phyloP scores from a whole-genome alignment of 2,888 invertebrate genomes.

The Actias luna region DNA sequence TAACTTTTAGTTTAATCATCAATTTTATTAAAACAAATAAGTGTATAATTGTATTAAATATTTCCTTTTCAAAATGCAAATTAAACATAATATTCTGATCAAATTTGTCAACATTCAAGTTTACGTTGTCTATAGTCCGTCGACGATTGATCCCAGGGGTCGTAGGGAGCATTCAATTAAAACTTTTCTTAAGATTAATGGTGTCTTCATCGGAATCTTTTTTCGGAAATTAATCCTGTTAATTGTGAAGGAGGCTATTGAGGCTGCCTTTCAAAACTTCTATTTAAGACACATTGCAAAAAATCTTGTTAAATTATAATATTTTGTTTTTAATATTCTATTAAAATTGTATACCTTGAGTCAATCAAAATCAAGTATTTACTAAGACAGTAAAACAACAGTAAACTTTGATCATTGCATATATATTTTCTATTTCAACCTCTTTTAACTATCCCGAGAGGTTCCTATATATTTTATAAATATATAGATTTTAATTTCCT shows the following conservation, averaged over 20 bases:
- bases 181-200: not conserved
- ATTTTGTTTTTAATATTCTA: not conserved
- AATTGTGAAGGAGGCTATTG: not conserved
- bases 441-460: too few species aligned
- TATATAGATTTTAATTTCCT: too few species aligned
- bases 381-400: too few species aligned
- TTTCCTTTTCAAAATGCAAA: not conserved
- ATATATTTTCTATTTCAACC: too few species aligned
- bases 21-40: not conserved
- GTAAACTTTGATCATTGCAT: too few species aligned
- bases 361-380: too few species aligned
- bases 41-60: not conserved
- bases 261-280: not conserved
- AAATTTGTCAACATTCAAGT: constrained; percentile 39
- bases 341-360: too few species aligned
- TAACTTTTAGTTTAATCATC: not conserved
- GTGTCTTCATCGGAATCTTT: constrained; percentile 1
- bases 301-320: not conserved
- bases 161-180: constrained; percentile 6
- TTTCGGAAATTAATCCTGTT: constrained; percentile 5
- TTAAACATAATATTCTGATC: constrained; percentile 23
- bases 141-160: constrained; percentile 16
- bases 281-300: not conserved
- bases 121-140: constrained; percentile 18
- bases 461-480: too few species aligned